Evolutionary conservation across 1,140 invertebrate species (phyloP), one percentile per base, ranked within the genome.

Genomic region (Drosophila lowei): DNA sequence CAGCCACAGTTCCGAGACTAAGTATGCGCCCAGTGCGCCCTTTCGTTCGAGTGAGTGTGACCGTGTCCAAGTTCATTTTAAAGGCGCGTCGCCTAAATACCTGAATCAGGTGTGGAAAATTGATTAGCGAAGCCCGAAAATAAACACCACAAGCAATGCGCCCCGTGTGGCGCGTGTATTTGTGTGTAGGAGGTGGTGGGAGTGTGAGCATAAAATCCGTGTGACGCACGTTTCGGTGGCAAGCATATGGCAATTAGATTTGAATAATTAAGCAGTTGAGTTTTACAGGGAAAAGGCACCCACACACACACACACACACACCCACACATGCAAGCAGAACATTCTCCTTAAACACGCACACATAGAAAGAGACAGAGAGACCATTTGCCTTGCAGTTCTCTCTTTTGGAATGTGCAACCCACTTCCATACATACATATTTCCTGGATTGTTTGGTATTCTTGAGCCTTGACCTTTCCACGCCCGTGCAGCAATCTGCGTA

Each of bases 401-500:
- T 38, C 34, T 38, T 38, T 38, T 38, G 34, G 34, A 7, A 34
- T 25, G 16, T 63, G 60, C 59, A 62, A 48, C 77, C 46, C 77
- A 74, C 60, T 42, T 48, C 44, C 77, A 56, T 25, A 25, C 23
- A 5, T 5, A 25, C 5, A 25, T 75, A 64, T 62, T 60, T 72
- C 63, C 55, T 79, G 28, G 34, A 13, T 64, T 71, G 58, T 83
- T 38, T 62, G 59, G 53, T 52, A 23, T 61, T 56, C 62, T 65
- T 65, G 63, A 72, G 62, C 78, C 66, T 84, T 85, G 72, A 84
- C 80, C 80, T 84, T 84, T 85, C 64, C 61, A 70, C 48, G 61
- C 72, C 49, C 74, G 62, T 54, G 58, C 66, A 64, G 18, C 50
- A 52, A 52, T 21, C 21, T 46, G 70, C 70, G 70, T 74, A 53